Percentiles rank a stretch among this genome's conserved stretches.
Conservation (phyloP, 2,797 vertebrate species). For the Mormyrus proboscirostris region DNA sequence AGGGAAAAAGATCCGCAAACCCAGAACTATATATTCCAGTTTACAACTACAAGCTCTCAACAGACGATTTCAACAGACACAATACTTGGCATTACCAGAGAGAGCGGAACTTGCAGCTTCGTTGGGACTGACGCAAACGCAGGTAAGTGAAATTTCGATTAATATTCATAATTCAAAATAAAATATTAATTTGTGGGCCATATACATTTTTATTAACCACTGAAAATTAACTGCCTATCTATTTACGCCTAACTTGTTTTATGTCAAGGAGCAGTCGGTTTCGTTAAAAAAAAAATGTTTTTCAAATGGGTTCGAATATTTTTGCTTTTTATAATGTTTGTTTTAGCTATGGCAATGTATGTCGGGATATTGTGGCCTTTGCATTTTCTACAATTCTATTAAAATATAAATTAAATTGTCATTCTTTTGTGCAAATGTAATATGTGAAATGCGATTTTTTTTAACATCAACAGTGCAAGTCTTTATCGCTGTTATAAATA, state of each 20-base stretch:
- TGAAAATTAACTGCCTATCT: background rate
- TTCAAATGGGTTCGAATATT: background rate
- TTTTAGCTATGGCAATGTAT: background rate
- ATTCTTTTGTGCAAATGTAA: background rate
- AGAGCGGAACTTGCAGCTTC: slow-evolving; percentile 76
- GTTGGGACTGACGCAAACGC: slow-evolving; percentile 75
- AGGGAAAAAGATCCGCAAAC: slow-evolving; percentile 77
- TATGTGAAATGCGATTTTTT: background rate
- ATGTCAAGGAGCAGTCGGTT: background rate
- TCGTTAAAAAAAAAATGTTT: background rate
- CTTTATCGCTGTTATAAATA: background rate
- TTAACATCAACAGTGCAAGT: background rate
- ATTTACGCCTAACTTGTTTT: background rate
- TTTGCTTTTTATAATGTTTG: background rate
- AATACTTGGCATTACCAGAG: slow-evolving; percentile 73
- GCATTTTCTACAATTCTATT: background rate
- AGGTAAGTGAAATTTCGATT: slow-evolving; percentile 54
- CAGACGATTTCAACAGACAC: slow-evolving; percentile 75
- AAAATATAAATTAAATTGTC: background rate
- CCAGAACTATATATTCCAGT: slow-evolving; percentile 77
- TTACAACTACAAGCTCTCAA: slow-evolving; percentile 76
- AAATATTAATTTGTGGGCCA: background rate
- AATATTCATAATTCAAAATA: background rate
- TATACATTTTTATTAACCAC: background rate
- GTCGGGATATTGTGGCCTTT: background rate